These are phyloP conservation scores for Xestia sexstrigata DNA, from an alignment of 2,888 invertebrate species.

Conservation along the genomic window DNA sequence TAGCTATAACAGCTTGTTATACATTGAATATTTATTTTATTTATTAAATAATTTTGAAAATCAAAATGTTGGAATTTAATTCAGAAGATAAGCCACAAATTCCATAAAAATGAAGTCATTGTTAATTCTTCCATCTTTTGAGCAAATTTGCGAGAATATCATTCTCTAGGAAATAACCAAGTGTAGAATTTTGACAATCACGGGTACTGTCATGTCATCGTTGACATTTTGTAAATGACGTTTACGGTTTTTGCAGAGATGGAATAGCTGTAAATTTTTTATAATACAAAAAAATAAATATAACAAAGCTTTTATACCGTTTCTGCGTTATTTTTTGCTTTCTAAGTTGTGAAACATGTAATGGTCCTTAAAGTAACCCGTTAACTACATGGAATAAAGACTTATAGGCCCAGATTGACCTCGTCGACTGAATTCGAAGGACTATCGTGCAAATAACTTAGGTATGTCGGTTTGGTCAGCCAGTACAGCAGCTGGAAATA, in stretches of 20 bases:
- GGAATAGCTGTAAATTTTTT: conserved; percentile 43
- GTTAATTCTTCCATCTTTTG: background rate
- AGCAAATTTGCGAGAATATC: conserved; percentile 34
- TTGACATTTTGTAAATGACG: conserved; percentile 45
- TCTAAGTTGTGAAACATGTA: conserved; percentile 44
- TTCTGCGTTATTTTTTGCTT: conserved; percentile 4
- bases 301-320: conserved; percentile 8
- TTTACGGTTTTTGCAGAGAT: conserved; percentile 52
- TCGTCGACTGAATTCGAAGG: conserved; percentile 84
- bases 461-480: conserved; percentile 94
- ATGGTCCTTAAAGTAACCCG: conserved; percentile 26
- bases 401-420: conserved; percentile 76
- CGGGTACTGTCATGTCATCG: conserved; percentile 21
- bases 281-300: conserved; percentile 24
- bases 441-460: conserved; percentile 86
- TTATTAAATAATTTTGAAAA: background rate
- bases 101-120: background rate
- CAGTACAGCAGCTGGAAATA: conserved; percentile 91
- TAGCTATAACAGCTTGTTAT: background rate
- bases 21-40: background rate
- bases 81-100: background rate
- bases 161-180: conserved; percentile 35
- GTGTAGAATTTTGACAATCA: conserved; percentile 23
- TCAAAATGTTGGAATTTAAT: background rate
- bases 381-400: conserved; percentile 41